A percentile compares a stretch with the other conserved stretches of the same genome.
phyloP scores from a whole-genome alignment of 2,888 invertebrate species.

The Mythimna loreyi region DNA sequence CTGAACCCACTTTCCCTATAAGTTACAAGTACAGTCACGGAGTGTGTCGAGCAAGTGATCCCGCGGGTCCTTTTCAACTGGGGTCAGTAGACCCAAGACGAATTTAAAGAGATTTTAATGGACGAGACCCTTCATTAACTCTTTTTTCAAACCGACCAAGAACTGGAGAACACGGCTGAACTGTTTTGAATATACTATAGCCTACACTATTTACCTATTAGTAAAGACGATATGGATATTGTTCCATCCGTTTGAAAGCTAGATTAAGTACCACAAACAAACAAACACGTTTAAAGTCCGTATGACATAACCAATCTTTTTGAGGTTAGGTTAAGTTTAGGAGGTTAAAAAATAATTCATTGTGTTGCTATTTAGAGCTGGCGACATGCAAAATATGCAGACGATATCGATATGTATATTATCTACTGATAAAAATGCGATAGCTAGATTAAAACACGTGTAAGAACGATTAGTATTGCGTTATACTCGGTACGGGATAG shows the following conservation, averaged over 20 bases:
- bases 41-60: no score
- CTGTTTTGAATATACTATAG: no score
- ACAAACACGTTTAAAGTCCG: not conserved
- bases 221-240: not conserved
- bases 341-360: not conserved
- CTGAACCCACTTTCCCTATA: no score
- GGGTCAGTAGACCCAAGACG: no score
- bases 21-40: no score
- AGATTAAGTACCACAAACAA: not conserved
- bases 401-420: constrained; percentile 54
- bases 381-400: constrained; percentile 51
- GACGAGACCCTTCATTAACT: no score
- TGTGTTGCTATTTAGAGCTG: constrained; percentile 13
- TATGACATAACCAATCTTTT: not conserved
- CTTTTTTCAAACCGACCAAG: no score
- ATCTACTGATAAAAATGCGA: constrained; percentile 57
- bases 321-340: not conserved
- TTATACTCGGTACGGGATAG: constrained; percentile 28
- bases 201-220: no score
- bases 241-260: not conserved
- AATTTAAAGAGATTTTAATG: no score
- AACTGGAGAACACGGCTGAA: no score
- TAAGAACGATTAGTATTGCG: constrained; percentile 57
- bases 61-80: no score
- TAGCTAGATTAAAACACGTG: constrained; percentile 50